Conservation (phyloP, 1,140 invertebrate species). For the Pogonognathellus flavescens region DNA sequence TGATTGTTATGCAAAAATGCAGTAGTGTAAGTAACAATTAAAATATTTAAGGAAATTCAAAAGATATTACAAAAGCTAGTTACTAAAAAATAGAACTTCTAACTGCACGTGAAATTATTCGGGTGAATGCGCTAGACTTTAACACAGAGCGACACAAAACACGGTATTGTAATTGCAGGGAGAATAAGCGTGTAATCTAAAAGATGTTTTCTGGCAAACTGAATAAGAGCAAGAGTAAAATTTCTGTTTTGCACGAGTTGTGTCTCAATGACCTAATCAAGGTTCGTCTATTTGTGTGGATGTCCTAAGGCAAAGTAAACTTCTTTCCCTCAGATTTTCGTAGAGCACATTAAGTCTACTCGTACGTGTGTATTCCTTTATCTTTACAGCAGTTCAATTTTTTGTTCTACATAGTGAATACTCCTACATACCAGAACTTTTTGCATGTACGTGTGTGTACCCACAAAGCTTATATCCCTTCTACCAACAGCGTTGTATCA, state of each 20-base stretch:
- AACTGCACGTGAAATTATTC: background rate
- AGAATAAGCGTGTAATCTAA: background rate
- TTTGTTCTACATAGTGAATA: background rate
- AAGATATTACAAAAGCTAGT: too few relatives aligned
- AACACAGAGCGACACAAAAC: background rate
- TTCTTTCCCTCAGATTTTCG: slow-evolving; percentile 6
- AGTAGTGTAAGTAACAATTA: background rate
- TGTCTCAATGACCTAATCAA: slow-evolving; percentile 19
- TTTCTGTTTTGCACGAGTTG: slow-evolving; percentile 19
- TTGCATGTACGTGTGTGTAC: background rate
- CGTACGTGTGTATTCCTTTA: background rate
- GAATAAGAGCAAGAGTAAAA: background rate
- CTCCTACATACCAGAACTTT: too few relatives aligned
- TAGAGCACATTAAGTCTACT: background rate
- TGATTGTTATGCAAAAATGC: background rate
- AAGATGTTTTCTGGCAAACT: slow-evolving; percentile 2
- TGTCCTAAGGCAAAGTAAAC: slow-evolving; percentile 23
- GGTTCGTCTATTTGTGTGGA: slow-evolving; percentile 38
- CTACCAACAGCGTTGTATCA: background rate
- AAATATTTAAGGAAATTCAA: too few relatives aligned
- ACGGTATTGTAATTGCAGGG: background rate
- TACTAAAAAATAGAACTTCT: background rate
- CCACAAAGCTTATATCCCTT: background rate
- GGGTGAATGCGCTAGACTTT: background rate
- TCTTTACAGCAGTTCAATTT: background rate